phyloP scores from a whole-genome alignment of 2,797 vertebrate species.

The Benthosema pterotum region DNA sequence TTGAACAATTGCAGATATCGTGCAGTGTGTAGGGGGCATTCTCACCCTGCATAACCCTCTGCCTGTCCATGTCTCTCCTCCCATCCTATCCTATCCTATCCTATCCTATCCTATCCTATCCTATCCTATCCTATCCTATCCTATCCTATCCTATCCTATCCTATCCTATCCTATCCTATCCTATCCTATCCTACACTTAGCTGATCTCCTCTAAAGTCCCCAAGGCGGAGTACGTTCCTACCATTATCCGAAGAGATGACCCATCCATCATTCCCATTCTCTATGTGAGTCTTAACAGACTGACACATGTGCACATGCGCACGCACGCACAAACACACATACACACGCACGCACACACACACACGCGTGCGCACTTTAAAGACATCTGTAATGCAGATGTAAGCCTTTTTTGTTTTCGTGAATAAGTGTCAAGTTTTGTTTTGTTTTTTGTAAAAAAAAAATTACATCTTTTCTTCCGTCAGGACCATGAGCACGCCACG shows the following conservation, averaged over 20 bases:
- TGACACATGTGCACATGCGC: conserved; percentile 2
- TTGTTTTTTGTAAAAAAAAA: too few species aligned
- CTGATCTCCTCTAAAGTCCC: conserved; percentile 99
- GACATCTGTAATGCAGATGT: too few species aligned
- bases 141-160: not conserved
- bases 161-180: too few species aligned
- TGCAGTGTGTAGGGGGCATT: too few species aligned
- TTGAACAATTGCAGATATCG: too few species aligned
- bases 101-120: not conserved
- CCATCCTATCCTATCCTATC: not conserved
- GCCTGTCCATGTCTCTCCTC: too few species aligned
- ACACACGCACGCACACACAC: not conserved
- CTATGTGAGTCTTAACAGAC: conserved; percentile 90
- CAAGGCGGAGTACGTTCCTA: conserved; percentile 96
- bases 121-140: conserved; percentile 2
- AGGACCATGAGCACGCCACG: conserved; percentile 98
- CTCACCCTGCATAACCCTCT: not conserved
- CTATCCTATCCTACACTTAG: conserved; percentile 65
- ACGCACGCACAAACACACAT: not conserved
- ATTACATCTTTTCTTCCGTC: conserved; percentile 38
- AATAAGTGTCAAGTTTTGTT: too few species aligned
- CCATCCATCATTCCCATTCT: conserved; percentile 98
- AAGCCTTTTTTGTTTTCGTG: too few species aligned
- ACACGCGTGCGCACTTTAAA: not conserved
- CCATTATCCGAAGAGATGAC: conserved; percentile 94